A percentile compares a stretch with the other conserved stretches of the same genome.
Conservation (phyloP, 1,140 invertebrate species). For the Sycophaga agraensis region DNA sequence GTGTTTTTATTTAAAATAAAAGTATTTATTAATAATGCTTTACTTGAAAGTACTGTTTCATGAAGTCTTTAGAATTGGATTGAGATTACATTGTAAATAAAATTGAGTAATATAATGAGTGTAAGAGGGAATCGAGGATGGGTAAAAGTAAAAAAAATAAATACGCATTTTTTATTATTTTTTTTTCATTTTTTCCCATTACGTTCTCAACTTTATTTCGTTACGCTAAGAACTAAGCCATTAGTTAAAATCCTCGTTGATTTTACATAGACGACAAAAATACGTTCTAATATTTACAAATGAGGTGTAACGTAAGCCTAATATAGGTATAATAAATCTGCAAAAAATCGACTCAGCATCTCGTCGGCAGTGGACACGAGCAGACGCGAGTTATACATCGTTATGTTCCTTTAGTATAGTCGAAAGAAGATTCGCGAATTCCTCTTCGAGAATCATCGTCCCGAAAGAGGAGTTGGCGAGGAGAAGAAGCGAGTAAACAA, state of each 20-base stretch:
- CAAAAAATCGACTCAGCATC: conserved; percentile 31
- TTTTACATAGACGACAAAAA: conserved; percentile 53
- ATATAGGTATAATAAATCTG: conserved; percentile 39
- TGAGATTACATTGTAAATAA: too few relatives aligned
- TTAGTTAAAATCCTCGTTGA: conserved; percentile 51
- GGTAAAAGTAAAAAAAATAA: conserved; percentile 5
- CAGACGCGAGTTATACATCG: conserved; percentile 16
- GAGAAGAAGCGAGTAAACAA: conserved; percentile 15
- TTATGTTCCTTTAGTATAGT: conserved; percentile 25
- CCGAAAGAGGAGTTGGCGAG: background rate
- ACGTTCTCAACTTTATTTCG: conserved; percentile 43
- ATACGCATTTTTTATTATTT: conserved; percentile 18
- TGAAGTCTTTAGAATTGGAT: too few relatives aligned
- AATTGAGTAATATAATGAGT: too few relatives aligned
- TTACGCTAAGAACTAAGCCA: conserved; percentile 49
- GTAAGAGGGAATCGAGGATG: background rate
- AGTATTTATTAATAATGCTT: background rate
- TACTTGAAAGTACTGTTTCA: background rate
- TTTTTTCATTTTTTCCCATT: conserved; percentile 33
- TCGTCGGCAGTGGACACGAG: conserved; percentile 30
- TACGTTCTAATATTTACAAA: conserved; percentile 58
- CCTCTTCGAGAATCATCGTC: background rate
- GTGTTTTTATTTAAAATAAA: too few relatives aligned
- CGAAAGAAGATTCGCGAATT: conserved; percentile 32
- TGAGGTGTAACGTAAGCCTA: conserved; percentile 55